A percentile compares a stretch with the other conserved stretches of the same genome.
Conservation (phyloP, 2,113 vertebrate genomes). For the Neoarius graeffei region DNA sequence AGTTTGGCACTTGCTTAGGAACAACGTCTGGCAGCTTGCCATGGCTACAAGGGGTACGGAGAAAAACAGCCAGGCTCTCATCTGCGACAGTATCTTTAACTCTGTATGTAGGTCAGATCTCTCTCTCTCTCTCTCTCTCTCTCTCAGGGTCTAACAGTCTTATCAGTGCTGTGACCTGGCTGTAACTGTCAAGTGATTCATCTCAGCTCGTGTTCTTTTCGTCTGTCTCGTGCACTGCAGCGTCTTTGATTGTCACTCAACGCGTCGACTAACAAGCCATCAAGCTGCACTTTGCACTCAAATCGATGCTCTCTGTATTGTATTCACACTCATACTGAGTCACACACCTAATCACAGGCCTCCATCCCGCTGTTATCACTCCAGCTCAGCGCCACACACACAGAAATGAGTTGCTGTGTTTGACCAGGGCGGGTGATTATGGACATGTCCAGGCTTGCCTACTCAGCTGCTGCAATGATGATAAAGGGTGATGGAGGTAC, state of each 20-base stretch:
- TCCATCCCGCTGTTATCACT: conserved; percentile 25
- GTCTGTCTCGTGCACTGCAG: conserved; percentile 25
- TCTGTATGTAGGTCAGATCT: conserved; percentile 35
- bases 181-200: conserved; percentile 33
- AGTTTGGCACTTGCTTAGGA: conserved; percentile 3
- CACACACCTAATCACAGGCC: conserved; percentile 46
- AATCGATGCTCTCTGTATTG: conserved; percentile 32
- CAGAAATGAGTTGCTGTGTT: conserved; percentile 14
- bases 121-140: conserved; percentile 13
- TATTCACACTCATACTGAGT: conserved; percentile 40
- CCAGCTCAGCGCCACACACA: conserved; percentile 13
- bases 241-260: conserved; percentile 15
- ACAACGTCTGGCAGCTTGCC: conserved; percentile 43
- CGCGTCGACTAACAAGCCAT: neutral
- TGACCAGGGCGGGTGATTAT: conserved; percentile 33
- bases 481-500: neutral
- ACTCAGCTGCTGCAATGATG: neutral
- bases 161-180: conserved; percentile 31
- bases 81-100: conserved; percentile 22
- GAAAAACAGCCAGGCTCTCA: conserved; percentile 39
- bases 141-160: neutral
- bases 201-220: conserved; percentile 27
- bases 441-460: conserved; percentile 34
- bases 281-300: conserved; percentile 36
- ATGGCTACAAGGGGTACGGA: conserved; percentile 51